These are phyloP conservation scores for Cynocephalus volans DNA, from an alignment of 2,113 vertebrate genomes.

Conservation along the genomic window DNA sequence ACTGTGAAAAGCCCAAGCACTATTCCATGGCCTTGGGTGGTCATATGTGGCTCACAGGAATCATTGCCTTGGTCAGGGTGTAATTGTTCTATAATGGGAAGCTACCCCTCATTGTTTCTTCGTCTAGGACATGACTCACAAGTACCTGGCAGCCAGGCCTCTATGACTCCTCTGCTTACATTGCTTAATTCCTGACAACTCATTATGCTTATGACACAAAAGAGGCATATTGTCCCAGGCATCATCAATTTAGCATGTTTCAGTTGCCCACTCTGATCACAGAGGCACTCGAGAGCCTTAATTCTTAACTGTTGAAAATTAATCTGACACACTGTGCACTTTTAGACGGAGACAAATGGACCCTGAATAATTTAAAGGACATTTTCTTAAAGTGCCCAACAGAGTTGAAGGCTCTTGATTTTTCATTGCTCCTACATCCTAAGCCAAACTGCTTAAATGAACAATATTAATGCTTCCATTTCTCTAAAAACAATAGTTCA, in stretches of 20 bases:
- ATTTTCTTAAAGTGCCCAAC: slow-evolving; percentile 73
- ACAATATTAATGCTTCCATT: slow-evolving; percentile 51
- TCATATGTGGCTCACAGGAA: background rate
- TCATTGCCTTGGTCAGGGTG: background rate
- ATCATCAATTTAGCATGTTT: slow-evolving; percentile 68
- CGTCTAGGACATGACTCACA: slow-evolving; percentile 44
- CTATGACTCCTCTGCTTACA: background rate
- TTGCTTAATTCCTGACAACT: slow-evolving; percentile 44
- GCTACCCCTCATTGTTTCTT: background rate
- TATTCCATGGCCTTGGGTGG: background rate
- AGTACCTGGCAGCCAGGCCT: background rate
- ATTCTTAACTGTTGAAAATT: slow-evolving; percentile 60
- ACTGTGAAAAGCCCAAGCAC: background rate
- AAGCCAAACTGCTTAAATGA: slow-evolving; percentile 46
- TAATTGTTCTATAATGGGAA: slow-evolving; percentile 28
- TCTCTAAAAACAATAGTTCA: slow-evolving; percentile 46
- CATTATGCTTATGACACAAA: slow-evolving; percentile 47
- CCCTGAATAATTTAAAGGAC: slow-evolving; percentile 81
- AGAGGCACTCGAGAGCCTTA: background rate
- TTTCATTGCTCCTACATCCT: slow-evolving; percentile 63
- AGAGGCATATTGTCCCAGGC: background rate
- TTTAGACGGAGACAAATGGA: slow-evolving; percentile 65
- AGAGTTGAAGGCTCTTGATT: slow-evolving; percentile 60
- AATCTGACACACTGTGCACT: slow-evolving; percentile 6
- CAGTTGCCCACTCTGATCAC: slow-evolving; percentile 56